Conservation (phyloP, 2,797 vertebrate species). For the Pelodytes ibericus region DNA sequence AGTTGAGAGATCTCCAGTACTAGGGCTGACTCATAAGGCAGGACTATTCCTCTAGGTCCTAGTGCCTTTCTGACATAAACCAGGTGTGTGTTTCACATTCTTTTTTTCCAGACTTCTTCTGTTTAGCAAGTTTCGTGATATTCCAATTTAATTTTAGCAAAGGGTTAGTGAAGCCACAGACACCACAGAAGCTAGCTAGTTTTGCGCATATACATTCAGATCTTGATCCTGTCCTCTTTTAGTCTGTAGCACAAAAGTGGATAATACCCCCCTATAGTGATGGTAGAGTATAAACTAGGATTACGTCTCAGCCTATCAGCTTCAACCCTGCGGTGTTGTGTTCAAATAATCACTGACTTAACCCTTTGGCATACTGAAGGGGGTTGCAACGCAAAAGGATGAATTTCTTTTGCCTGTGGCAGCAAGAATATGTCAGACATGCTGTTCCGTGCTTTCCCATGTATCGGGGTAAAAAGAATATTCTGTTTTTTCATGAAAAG, state of each 20-base stretch:
- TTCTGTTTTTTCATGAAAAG: background rate
- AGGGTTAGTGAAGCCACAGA: background rate
- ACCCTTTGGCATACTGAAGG: slow-evolving; percentile 16
- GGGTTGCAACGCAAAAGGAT: background rate
- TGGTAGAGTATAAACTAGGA: slow-evolving; percentile 48
- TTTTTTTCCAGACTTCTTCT: background rate
- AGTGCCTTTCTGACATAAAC: slow-evolving; percentile 56
- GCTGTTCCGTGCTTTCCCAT: background rate
- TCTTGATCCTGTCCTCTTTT: slow-evolving; percentile 29
- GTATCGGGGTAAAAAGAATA: background rate
- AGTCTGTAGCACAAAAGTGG: slow-evolving; percentile 35
- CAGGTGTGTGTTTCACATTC: slow-evolving; percentile 51
- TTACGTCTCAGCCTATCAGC: slow-evolving; percentile 53
- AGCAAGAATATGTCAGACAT: background rate
- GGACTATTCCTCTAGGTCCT: slow-evolving; percentile 52
- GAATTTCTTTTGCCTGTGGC: background rate
- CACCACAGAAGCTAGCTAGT: background rate
- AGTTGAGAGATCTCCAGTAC: slow-evolving; percentile 43
- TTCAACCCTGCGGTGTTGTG: slow-evolving; percentile 26
- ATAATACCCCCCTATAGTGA: slow-evolving; percentile 52
- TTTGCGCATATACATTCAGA: slow-evolving; percentile 25
- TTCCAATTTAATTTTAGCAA: slow-evolving; percentile 17
- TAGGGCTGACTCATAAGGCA: slow-evolving; percentile 52
- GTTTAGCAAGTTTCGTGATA: slow-evolving; percentile 9
- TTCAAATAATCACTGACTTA: slow-evolving; percentile 40